A percentile compares a stretch with the other conserved stretches of the same genome.
These are phyloP conservation scores for Megamerina dolium DNA, from an alignment of 2,888 invertebrate genomes.

Conservation along the genomic window DNA sequence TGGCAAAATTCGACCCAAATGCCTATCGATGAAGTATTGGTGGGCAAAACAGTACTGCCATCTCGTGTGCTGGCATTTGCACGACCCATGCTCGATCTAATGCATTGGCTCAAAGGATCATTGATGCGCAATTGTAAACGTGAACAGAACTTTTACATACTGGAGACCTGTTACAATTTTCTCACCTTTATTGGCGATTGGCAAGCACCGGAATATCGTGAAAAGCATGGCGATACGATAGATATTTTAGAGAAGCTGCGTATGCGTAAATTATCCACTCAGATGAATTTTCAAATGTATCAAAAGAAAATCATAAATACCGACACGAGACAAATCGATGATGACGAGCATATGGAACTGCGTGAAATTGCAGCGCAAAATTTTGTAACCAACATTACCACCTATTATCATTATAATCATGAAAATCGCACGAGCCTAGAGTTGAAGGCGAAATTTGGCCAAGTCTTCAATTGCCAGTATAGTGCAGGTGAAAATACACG, in stretches of 20 bases:
- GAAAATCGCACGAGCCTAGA: conserved; percentile 42
- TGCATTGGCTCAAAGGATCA: conserved; percentile 43
- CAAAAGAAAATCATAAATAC: conserved; percentile 35
- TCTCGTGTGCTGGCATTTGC: conserved; percentile 42
- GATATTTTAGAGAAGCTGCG: conserved; percentile 38
- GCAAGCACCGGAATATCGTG: conserved; percentile 34
- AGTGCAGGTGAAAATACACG: conserved; percentile 41
- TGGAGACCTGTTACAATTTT: conserved; percentile 42
- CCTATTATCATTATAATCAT: conserved; percentile 45
- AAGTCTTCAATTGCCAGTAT: conserved; percentile 47
- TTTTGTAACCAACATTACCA: conserved; percentile 45
- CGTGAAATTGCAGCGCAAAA: conserved; percentile 46
- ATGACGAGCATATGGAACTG: conserved; percentile 34
- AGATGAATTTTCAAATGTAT: conserved; percentile 48
- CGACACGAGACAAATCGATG: conserved; percentile 13
- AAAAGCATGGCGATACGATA: conserved; percentile 23
- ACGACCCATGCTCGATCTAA: conserved; percentile 38
- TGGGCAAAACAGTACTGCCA: conserved; percentile 40
- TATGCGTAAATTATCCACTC: conserved; percentile 35
- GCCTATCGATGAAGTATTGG: conserved; percentile 35
- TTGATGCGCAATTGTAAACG: conserved; percentile 40
- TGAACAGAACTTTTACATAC: conserved; percentile 31
- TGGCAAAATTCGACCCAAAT: conserved; percentile 37
- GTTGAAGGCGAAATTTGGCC: conserved; percentile 46
- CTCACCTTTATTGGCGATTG: conserved; percentile 44